A percentile compares a stretch with the other conserved stretches of the same genome.
phyloP scores from a whole-genome alignment of 2,113 vertebrate species.

The Melanostigma gelatinosum region DNA sequence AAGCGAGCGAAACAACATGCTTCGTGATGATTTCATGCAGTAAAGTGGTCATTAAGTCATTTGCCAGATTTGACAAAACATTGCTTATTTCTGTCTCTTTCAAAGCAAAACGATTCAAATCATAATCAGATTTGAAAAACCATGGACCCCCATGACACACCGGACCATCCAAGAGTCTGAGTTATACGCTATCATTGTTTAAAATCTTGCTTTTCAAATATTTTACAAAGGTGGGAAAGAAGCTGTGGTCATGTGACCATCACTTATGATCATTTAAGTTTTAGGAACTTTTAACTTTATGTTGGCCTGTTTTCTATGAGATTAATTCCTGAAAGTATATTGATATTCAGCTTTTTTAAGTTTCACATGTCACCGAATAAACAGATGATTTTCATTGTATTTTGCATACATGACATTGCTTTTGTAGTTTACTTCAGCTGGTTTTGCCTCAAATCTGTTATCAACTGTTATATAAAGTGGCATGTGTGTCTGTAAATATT shows the following conservation, averaged over 20 bases:
- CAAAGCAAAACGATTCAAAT: slow-evolving; percentile 19
- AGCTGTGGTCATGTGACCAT: slow-evolving; percentile 51
- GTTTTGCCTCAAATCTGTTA: slow-evolving; percentile 87
- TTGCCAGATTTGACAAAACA: slow-evolving; percentile 22
- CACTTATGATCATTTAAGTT: slow-evolving; percentile 38
- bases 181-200: slow-evolving; percentile 35
- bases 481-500: slow-evolving; percentile 91
- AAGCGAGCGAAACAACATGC: slow-evolving; percentile 28
- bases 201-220: slow-evolving; percentile 36
- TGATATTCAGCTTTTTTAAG: slow-evolving; percentile 61
- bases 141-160: background rate
- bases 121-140: slow-evolving; percentile 35
- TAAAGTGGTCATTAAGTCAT: slow-evolving; percentile 21
- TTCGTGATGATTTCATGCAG: slow-evolving; percentile 44
- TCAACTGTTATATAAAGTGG: slow-evolving; percentile 89
- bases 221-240: slow-evolving; percentile 39
- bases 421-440: slow-evolving; percentile 89
- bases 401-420: slow-evolving; percentile 81
- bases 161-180: slow-evolving; percentile 20
- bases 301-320: slow-evolving; percentile 60
- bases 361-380: slow-evolving; percentile 62
- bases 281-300: slow-evolving; percentile 48
- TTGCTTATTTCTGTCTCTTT: slow-evolving; percentile 25
- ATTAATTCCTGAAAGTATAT: slow-evolving; percentile 61
- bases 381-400: slow-evolving; percentile 63